phyloP scores from a whole-genome alignment of 2,888 invertebrate species.

The Malthinus flaveolus region DNA sequence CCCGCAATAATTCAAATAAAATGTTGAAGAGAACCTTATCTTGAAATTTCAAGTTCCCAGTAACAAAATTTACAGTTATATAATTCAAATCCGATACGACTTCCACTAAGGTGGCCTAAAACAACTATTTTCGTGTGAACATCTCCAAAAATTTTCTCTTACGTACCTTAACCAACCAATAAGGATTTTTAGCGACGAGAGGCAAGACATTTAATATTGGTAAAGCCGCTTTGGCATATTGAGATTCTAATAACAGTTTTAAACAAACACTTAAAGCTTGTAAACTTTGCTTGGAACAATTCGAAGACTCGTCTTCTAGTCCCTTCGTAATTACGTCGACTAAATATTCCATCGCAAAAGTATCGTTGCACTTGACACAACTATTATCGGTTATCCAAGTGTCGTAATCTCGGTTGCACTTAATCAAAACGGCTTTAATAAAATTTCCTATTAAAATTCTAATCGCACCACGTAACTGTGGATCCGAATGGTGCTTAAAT shows the following conservation, averaged over 20 bases:
- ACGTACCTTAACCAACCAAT: slow-evolving; percentile 83
- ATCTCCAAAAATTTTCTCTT: no score
- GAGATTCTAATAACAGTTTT: slow-evolving; percentile 63
- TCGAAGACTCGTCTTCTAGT: slow-evolving; percentile 73
- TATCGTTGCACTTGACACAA: slow-evolving; percentile 44
- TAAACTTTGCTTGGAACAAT: slow-evolving; percentile 73
- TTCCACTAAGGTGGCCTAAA: slow-evolving; percentile 67
- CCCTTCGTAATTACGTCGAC: slow-evolving; percentile 65
- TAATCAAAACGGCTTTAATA: slow-evolving; percentile 62
- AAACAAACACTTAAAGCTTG: slow-evolving; percentile 64
- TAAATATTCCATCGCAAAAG: slow-evolving; percentile 56
- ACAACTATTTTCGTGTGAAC: slow-evolving; percentile 16
- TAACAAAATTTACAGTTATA: slow-evolving; percentile 60
- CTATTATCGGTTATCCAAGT: slow-evolving; percentile 49
- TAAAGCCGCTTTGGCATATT: slow-evolving; percentile 60
- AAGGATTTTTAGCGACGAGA: slow-evolving; percentile 69
- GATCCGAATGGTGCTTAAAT: slow-evolving; percentile 75
- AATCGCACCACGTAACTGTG: slow-evolving; percentile 77
- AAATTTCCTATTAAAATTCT: slow-evolving; percentile 70
- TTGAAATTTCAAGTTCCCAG: slow-evolving; percentile 59
- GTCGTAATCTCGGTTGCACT: slow-evolving; percentile 61
- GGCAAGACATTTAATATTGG: slow-evolving; percentile 66
- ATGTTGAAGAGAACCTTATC: slow-evolving; percentile 63
- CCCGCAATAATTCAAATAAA: slow-evolving; percentile 67
- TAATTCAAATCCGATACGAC: slow-evolving; percentile 64